phyloP scores from a whole-genome alignment of 2,888 invertebrate species.

The Drosophila quinaria region DNA sequence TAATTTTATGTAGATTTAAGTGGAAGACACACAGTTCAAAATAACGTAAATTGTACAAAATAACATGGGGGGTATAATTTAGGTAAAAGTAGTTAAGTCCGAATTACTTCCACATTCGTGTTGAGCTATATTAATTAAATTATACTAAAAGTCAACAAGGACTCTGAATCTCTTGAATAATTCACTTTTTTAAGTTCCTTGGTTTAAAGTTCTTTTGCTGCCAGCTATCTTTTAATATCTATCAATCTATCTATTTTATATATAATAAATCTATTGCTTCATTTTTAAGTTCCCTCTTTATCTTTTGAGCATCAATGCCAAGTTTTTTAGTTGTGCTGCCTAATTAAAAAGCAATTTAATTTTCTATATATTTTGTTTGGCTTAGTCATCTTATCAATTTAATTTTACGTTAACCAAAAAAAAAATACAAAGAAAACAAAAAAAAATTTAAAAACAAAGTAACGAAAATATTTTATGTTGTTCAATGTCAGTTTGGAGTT shows the following conservation, averaged over 20 bases:
- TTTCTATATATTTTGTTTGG: constrained; percentile 43
- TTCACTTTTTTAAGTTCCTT: neutral
- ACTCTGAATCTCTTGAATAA: neutral
- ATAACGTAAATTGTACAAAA: too few relatives aligned
- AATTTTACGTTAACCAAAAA: constrained; percentile 52
- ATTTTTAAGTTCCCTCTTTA: constrained; percentile 21
- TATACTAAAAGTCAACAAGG: too few relatives aligned
- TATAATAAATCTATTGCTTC: neutral
- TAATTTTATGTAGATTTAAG: too few relatives aligned
- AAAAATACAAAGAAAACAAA: constrained; percentile 22
- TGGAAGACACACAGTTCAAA: too few relatives aligned
- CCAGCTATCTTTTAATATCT: too few relatives aligned
- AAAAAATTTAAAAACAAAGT: constrained; percentile 40
- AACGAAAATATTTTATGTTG: constrained; percentile 81
- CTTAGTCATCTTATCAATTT: constrained; percentile 53
- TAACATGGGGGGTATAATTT: too few relatives aligned
- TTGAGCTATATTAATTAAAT: too few relatives aligned
- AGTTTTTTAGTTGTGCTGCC: constrained; percentile 29
- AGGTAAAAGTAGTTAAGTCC: too few relatives aligned
- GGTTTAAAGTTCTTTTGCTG: neutral
- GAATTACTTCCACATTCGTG: too few relatives aligned
- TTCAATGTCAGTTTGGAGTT: constrained; percentile 82
- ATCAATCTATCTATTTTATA: too few relatives aligned
- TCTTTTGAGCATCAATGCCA: constrained; percentile 32
- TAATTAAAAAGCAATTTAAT: constrained; percentile 55